Percentiles rank a stretch among this genome's conserved stretches.
These are phyloP conservation scores for Pseudorhiza aurosa DNA, from an alignment of 30 jellyfish, hydroid and myxozoan species.

Conservation along the genomic window DNA sequence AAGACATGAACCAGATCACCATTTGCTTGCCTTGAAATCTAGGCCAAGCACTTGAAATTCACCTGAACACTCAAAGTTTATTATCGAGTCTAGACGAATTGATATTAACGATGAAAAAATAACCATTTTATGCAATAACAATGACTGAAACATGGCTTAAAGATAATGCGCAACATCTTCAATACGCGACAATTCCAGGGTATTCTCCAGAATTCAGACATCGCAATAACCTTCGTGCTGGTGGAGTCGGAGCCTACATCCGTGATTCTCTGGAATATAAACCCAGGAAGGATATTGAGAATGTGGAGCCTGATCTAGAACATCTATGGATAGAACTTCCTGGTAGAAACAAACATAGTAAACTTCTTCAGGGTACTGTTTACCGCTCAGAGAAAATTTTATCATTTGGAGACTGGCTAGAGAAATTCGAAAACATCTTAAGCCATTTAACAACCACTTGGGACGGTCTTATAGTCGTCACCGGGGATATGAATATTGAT, in stretches of 20 bases:
- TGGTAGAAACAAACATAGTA: slow-evolving; percentile 50
- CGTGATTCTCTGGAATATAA: slow-evolving; percentile 38
- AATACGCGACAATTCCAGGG: slow-evolving; percentile 65
- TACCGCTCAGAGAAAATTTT: slow-evolving; percentile 51
- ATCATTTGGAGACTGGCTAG: slow-evolving; percentile 38
- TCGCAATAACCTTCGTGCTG: slow-evolving; percentile 54
- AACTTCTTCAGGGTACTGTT: slow-evolving; percentile 47
- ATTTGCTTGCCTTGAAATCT: slow-evolving; percentile 1
- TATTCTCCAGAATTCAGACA: slow-evolving; percentile 45
- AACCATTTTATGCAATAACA: slow-evolving; percentile 47
- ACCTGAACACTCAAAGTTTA: slow-evolving; percentile 57
- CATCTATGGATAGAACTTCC: slow-evolving; percentile 58
- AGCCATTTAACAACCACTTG: slow-evolving; percentile 31
- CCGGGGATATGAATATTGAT: slow-evolving; percentile 30
- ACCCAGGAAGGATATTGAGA: slow-evolving; percentile 42
- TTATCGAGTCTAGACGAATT: slow-evolving; percentile 61
- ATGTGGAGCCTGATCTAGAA: slow-evolving; percentile 43
- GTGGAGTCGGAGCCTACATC: slow-evolving; percentile 69
- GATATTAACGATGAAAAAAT: slow-evolving; percentile 24
- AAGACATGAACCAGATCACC: background rate
- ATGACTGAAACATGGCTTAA: slow-evolving; percentile 73
- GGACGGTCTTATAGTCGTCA: slow-evolving; percentile 43
- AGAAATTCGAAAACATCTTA: slow-evolving; percentile 35
- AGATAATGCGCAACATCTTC: slow-evolving; percentile 50
- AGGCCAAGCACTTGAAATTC: no score